Evolutionary conservation across 2,797 vertebrate species (phyloP), one percentile per base, ranked within the genome.

Genomic region (Chromis chromis): DNA sequence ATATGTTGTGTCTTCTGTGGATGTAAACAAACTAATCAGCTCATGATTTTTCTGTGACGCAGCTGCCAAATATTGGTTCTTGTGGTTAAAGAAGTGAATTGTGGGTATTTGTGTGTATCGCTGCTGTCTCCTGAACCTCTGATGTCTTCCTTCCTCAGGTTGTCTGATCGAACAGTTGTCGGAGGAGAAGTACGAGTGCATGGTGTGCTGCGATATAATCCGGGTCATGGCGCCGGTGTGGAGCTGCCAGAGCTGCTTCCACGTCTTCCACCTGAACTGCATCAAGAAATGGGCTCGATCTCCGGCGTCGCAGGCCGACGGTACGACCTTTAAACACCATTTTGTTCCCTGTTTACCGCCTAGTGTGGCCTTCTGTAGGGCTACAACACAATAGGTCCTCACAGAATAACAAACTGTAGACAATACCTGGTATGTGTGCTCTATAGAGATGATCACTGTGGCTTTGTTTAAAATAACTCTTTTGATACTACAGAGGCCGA

Each of bases 201-300:
- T 99, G 98, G 98, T 99, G 13, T 99, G 98, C 91, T 99, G 98
- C 70, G 98, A 99, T 4, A 86, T 97, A 50, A 95, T 99, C 56
- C 93, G 96, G 2, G 89, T 95, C 83, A 96, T 95, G 85, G 96
- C 96, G 1, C 96, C 97, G 0, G 97, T 99, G 74, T 99, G 98
- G 98, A 99, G 93, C 89, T 99, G 98, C 91, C 96, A 96, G 84
- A 97, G 97, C 91, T 99, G 98, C 90, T 99, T 96, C 79, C 98
- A 99, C 6, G 98, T 99, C 42, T 99, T 99, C 88, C 98, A 99
- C 82, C 91, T 99, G 66, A 99, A 96, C 88, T 99, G 98, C 88
- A 98, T 99, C 89, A 99, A 99, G 93, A 99, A 98, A 49, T 99
- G 98, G 98, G 98, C 98, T 50, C 90, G 96, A 22, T 99, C 98